These are phyloP conservation scores for Neosilurus hyrtlii DNA, from an alignment of 2,797 vertebrate genomes.

Conservation along the genomic window DNA sequence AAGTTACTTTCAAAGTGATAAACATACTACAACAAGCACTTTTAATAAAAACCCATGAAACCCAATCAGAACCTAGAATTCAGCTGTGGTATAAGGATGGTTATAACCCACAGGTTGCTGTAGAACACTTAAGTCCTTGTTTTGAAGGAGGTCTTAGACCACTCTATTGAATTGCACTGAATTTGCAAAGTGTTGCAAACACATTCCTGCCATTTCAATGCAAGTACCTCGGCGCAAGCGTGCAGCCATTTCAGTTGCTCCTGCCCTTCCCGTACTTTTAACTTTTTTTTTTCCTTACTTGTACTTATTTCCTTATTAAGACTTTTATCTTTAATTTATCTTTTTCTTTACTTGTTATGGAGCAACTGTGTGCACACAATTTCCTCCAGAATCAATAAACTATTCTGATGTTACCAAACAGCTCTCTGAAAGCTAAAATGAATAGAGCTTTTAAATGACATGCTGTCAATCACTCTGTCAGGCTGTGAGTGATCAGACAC, in stretches of 20 bases:
- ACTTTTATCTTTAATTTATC: too few relatives aligned
- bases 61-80: neutral
- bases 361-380: too few relatives aligned
- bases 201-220: neutral
- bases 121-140: neutral
- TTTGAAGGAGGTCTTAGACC: neutral
- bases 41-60: neutral
- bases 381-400: too few relatives aligned
- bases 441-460: neutral
- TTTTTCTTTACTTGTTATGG: too few relatives aligned
- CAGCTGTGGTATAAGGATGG: neutral
- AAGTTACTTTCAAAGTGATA: neutral
- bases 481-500: neutral
- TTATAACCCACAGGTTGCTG: too few relatives aligned
- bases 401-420: too few relatives aligned
- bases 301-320: too few relatives aligned
- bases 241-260: too few relatives aligned
- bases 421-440: neutral
- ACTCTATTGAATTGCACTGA: neutral
- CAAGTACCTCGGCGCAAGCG: too few relatives aligned
- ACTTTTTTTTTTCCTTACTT: too few relatives aligned
- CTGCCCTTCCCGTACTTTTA: too few relatives aligned
- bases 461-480: neutral
- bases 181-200: neutral
- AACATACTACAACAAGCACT: neutral